Evolutionary conservation across 1,140 invertebrate genomes (phyloP), one percentile per base, ranked within the genome.

Genomic region (Odontomachus brunneus): DNA sequence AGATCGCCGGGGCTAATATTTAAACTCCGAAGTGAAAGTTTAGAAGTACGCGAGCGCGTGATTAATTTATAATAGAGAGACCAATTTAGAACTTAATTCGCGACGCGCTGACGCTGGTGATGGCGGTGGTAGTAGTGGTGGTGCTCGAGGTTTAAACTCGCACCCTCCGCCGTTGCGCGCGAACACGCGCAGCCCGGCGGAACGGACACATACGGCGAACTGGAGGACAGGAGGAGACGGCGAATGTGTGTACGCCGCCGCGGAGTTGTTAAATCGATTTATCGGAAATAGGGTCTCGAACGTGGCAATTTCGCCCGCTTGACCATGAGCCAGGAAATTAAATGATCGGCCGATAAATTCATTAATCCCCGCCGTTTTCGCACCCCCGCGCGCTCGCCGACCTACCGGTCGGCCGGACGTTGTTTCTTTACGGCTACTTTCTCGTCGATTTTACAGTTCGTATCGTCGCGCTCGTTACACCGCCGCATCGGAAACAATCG

Each of bases 341-440:
- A 87, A 87, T 87, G 75, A 88, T 87, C 85, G 82, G 19, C 80
- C 78, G 51, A 80, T 85, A 88, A 88, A 85, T 88, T 88, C 83
- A 88, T 88, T 88, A 85, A 88, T 88, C 72, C 75, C 51, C 51
- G 51, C 75, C 51, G 73, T 75, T 44, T 44, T 75, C 59, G 73
- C 73, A 17, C 57, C 57, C 44, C 72, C 72, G 24, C 7, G 7
- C 29, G n/a, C 22, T 24, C 59, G 44, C 22, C 71, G 72, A 33
- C 29, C 38, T 9, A 11, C 59, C 65, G 2, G n/a, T 4, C 44
- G 29, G 22, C 55, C 22, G 19, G 55, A 1, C 49, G 74, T 57
- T 38, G 72, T 69, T 88, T 53, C 83, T 88, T 44, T 84, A 57
- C 73, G 44, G 29, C 55, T 67, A 49, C 44, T 44, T 80, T 38